Evolutionary conservation across 2,797 vertebrate species (phyloP).

Genomic region (Alca torda): DNA sequence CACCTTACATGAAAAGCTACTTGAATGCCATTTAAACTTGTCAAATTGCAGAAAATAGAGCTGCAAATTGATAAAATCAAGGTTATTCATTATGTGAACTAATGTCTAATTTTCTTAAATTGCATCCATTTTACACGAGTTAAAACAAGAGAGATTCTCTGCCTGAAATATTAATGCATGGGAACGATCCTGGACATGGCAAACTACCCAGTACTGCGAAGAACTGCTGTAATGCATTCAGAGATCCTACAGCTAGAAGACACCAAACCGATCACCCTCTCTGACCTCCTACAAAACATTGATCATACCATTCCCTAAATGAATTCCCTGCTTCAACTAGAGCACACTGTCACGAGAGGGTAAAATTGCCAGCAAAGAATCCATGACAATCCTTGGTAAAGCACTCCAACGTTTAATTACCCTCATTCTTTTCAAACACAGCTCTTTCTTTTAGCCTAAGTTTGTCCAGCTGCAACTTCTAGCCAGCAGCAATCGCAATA

Average conservation of each 20-base stretch:
- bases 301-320: neutral
- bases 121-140: conserved; percentile 63
- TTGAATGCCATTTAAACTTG: conserved; percentile 71
- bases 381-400: neutral
- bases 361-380: neutral
- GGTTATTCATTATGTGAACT: conserved; percentile 64
- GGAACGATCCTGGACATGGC: neutral
- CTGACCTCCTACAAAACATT: neutral
- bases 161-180: conserved; percentile 1
- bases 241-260: neutral
- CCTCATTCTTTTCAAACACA: neutral
- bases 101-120: conserved; percentile 70
- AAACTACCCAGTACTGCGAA: neutral
- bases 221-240: neutral
- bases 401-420: neutral
- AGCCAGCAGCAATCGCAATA: neutral
- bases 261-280: neutral
- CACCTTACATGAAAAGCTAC: conserved; percentile 66
- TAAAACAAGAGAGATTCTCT: conserved; percentile 62
- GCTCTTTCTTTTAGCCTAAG: neutral
- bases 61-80: conserved; percentile 67
- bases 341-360: neutral
- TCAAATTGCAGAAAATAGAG: conserved; percentile 72
- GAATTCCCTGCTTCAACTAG: neutral
- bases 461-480: neutral